A percentile compares a stretch with the other conserved stretches of the same genome.
Conservation (phyloP, 2,113 vertebrate genomes). For the Anolis sagrei region DNA sequence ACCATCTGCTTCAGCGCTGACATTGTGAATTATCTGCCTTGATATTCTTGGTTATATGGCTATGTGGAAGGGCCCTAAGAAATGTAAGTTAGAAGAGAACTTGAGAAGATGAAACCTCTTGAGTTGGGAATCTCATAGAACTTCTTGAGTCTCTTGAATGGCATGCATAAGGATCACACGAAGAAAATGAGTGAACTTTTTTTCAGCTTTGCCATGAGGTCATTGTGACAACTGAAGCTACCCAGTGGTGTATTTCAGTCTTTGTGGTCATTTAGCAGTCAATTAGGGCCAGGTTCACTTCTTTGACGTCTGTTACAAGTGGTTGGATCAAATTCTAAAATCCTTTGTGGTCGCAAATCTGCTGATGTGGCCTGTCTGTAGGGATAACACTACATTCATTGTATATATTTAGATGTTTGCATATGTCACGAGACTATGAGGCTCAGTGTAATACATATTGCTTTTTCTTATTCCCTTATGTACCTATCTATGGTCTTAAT, state of each 20-base stretch:
- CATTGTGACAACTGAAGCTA: not conserved
- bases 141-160: not conserved
- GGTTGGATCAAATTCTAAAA: constrained; percentile 25
- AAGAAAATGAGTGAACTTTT: not conserved
- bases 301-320: not conserved
- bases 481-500: not conserved
- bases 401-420: constrained; percentile 32
- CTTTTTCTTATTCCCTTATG: not conserved
- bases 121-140: not conserved
- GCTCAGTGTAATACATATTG: constrained; percentile 35
- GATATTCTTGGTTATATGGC: too few relatives aligned
- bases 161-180: not conserved
- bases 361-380: not conserved
- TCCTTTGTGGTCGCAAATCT: not conserved
- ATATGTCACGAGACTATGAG: not conserved
- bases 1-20: too few relatives aligned
- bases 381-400: constrained; percentile 45
- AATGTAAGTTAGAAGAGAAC: not conserved
- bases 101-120: not conserved
- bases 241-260: not conserved
- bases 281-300: not conserved
- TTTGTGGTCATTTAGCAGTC: constrained; percentile 18
- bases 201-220: not conserved
- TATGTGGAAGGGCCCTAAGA: not conserved
- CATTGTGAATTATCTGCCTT: too few relatives aligned